These are phyloP conservation scores for Marmota monax DNA, from an alignment of 2,113 vertebrate species.

Conservation along the genomic window DNA sequence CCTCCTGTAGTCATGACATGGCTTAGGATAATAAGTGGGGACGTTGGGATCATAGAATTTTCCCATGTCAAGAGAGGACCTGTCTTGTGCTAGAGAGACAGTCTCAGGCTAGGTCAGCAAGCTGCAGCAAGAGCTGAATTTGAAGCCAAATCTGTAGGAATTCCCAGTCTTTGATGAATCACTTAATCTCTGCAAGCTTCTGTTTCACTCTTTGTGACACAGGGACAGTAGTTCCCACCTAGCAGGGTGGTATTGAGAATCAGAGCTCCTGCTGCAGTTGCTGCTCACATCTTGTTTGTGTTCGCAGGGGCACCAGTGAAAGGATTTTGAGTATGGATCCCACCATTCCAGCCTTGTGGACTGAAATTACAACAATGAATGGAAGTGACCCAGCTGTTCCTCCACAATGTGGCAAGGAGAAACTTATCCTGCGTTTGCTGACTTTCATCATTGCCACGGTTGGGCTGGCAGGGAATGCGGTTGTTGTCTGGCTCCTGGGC, in stretches of 20 bases:
- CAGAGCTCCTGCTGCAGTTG: not conserved
- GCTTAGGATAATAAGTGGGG: not conserved
- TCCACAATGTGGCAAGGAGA: accelerated
- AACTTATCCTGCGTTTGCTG: not conserved
- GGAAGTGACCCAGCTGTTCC: accelerated
- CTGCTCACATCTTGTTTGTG: not conserved
- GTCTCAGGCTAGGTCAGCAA: not conserved
- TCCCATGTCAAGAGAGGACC: not conserved
- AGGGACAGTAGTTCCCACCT: not conserved
- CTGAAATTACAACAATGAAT: not conserved
- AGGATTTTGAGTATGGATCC: not conserved
- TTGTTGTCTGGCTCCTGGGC: slow-evolving; percentile 36
- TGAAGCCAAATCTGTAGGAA: not conserved
- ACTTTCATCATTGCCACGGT: too few relatives aligned
- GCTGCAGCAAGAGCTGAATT: not conserved
- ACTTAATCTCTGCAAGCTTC: not conserved
- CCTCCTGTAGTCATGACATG: not conserved
- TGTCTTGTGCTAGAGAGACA: not conserved
- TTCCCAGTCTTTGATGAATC: not conserved
- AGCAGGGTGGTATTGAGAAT: not conserved
- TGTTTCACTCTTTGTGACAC: not conserved
- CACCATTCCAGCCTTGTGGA: not conserved
- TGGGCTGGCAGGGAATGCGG: not conserved
- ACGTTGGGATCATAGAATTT: not conserved
- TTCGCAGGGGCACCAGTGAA: not conserved